phyloP scores from a whole-genome alignment of 2,797 vertebrate species.

The Myiotriccus ornatus region DNA sequence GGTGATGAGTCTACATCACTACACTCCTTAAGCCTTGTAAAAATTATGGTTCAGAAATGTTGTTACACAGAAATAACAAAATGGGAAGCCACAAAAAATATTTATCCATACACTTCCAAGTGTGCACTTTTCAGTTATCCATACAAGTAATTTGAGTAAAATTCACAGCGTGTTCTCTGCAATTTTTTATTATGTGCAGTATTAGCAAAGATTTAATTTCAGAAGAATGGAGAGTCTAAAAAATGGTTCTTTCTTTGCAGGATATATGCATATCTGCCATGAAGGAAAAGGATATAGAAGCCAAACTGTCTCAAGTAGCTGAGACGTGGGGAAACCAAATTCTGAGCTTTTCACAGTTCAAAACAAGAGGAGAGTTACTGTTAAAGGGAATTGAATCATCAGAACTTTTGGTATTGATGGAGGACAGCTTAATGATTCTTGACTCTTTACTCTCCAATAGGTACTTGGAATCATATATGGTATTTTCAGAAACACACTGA shows the following conservation, averaged over 20 bases:
- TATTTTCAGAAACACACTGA: background rate
- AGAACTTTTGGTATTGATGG: constrained; percentile 77
- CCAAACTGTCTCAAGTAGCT: constrained; percentile 71
- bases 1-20: background rate
- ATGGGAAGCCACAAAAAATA: background rate
- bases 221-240: background rate
- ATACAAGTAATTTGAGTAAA: background rate
- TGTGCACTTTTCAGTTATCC: background rate
- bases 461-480: constrained; percentile 39
- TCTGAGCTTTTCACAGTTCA: constrained; percentile 74
- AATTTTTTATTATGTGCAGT: background rate
- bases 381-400: constrained; percentile 74
- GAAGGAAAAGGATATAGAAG: constrained; percentile 82
- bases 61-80: background rate
- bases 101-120: background rate
- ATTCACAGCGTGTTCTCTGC: background rate
- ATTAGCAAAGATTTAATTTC: background rate
- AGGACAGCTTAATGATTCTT: constrained; percentile 80
- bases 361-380: constrained; percentile 76
- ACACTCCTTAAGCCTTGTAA: background rate
- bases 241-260: constrained; percentile 30
- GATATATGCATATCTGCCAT: constrained; percentile 81
- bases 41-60: background rate
- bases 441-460: constrained; percentile 78
- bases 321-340: constrained; percentile 74